Evolutionary conservation across 2,888 invertebrate species (phyloP), one percentile per base, ranked within the genome.

Genomic region (Drosophila koepferae): DNA sequence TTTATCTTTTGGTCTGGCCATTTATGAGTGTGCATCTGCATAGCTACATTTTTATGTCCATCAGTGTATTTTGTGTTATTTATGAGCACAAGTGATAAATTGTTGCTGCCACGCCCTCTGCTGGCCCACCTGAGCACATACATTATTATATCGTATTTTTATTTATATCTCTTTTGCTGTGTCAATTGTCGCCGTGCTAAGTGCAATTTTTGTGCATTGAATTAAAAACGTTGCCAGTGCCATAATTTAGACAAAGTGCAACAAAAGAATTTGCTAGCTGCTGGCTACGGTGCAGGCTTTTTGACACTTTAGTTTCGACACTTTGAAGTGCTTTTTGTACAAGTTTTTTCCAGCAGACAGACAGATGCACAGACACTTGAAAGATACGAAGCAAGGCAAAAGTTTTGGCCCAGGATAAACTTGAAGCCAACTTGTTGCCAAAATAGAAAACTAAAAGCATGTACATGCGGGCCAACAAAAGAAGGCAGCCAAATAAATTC

Each of bases 251-350:
- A 80, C 64, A 77, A 65, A 74, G 78, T 80, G 60, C 49, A 65
- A 55, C 61, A 63, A 72, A 74, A 66, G 68, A 64, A 79, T 85
- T 75, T 72, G 59, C 44, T 59, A 18, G 58, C 58, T 55, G 78
- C 63, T 20, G 67, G 63, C 31, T 31, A 53, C 48, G 63, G 59
- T 53, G 66, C 74, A 64, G 80, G 71, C 90, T 85, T 83, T 90
- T 88, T 88, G 85, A 86, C 90, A 85, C 90, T 89, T 79, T 89
- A 81, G 70, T 90, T 89, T 86, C 84, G 86, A 83, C 87, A 89
- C 90, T 90, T 86, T 81, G 79, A 90, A 86, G 86, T 90, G 82
- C 87, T 79, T 87, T 87, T 84, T 75, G 67, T 48, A 68, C 72
- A 77, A 78, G 62, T 56, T 72, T 56, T 66, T 48, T 38, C 40